These are phyloP conservation scores for Heloderma charlesbogerti DNA, from an alignment of 2,113 vertebrate genomes.

Conservation along the genomic window DNA sequence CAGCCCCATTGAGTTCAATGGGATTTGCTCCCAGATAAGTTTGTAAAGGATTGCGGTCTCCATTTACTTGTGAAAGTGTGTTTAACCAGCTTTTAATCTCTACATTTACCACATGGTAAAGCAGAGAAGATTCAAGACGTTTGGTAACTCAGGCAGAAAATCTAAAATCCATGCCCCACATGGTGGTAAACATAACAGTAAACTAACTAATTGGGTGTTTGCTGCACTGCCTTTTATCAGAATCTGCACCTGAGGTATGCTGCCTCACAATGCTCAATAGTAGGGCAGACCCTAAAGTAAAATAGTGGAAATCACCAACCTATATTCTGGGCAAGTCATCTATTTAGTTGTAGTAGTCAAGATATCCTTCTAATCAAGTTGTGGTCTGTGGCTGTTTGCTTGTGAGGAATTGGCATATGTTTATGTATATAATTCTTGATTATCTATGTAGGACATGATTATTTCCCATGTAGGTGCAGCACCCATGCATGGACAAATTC, in stretches of 20 bases:
- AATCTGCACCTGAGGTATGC: too few relatives aligned
- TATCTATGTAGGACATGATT: background rate
- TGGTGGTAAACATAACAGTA: background rate
- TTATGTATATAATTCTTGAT: background rate
- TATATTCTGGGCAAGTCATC: too few relatives aligned
- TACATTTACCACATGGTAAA: background rate
- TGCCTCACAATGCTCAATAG: too few relatives aligned
- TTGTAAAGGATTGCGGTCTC: background rate
- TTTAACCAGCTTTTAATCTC: background rate
- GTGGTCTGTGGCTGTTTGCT: too few relatives aligned
- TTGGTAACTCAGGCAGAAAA: background rate
- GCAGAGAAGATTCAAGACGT: background rate
- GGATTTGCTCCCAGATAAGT: too few relatives aligned
- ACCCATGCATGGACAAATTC: background rate
- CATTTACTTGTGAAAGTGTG: background rate
- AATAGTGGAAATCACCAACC: too few relatives aligned
- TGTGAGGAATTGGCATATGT: too few relatives aligned
- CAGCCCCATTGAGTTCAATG: background rate
- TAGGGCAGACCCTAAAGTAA: too few relatives aligned
- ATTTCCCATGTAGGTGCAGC: background rate
- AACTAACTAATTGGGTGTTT: background rate
- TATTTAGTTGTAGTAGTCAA: too few relatives aligned
- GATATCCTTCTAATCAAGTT: too few relatives aligned
- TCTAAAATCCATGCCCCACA: background rate
- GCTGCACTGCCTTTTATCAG: background rate